Evolutionary conservation across 1,140 invertebrate genomes (phyloP), one percentile per base, ranked within the genome.

Genomic region (Catajapyx aquilonaris): DNA sequence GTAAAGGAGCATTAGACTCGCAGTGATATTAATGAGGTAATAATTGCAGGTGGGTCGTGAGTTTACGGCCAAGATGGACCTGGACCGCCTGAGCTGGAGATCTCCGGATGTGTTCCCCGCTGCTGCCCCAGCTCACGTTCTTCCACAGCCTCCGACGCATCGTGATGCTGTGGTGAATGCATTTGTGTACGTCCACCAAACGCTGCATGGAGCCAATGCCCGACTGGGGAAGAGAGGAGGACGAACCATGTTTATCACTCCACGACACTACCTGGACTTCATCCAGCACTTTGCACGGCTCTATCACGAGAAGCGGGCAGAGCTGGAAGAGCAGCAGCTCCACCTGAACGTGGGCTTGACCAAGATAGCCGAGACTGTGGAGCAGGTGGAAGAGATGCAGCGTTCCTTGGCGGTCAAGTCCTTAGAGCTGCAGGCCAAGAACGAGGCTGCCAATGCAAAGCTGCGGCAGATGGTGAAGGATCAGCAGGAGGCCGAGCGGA

Each of bases 311-410:
- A 99, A 99, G 59, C 73, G 93, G 20, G 85, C 87, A 4, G 93
- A 97, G 54, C 62, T 99, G 22, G 94, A 99, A 57, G 95, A 99
- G 52, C 93, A 99, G 53, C 93, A 99, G 52, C 65, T 98, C 2
- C 95, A 99, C 65, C 62, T 99, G 39, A 98, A 98, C 56, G 91
- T 98, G 31, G 95, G 95, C 62, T 62, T 99, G 17, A 84, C 83
- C 45, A 99, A 99, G 59, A 99, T 99, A 45, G 83, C 87, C 0
- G 95, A 99, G 62, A 99, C 95, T 20, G 90, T 99, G 1, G 90
- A 96, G 52, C 94, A 99, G 58, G 95, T 99, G 2, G 93, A 97
- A 56, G 93, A 98, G 57, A 87, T 99, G 74, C 94, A 98, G 52
- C 95, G 94, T 58, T 95, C 88, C 44, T 69, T 99, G 31, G 91